Evolutionary conservation across 1,140 invertebrate genomes (phyloP), one percentile per base, ranked within the genome.

Genomic region (Scaptomyza montana): DNA sequence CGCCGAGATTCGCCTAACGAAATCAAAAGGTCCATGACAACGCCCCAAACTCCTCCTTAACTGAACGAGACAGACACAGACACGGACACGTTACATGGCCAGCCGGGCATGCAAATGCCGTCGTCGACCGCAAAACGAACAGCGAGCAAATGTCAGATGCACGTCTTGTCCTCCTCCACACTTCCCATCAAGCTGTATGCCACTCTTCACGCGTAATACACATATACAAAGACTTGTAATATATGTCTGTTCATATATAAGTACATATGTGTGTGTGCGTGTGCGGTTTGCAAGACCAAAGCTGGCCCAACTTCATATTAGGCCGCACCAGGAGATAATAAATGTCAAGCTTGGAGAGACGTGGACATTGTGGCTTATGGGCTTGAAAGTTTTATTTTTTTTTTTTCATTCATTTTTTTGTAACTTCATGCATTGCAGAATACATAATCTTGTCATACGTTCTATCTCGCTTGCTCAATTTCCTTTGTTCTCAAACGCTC

Each of bases 311-410:
- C 73, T 72, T 75, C 68, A 75, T 75, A 71, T 75, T 61, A 56
- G 61, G 60, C 68, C 65, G 70, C 67, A 69, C 60, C 55, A 62
- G 66, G 76, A 79, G 79, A 84, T 87, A 89, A 89, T 89, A 87
- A 87, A 87, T 84, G 84, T 87, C 84, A 89, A 74, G 69, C 76
- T 61, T 75, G 76, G 55, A 74, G 80, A 87, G 79, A 87, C 80
- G 84, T 89, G 84, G 79, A 55, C 84, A 89, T 77, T 87, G 82
- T 77, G 78, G 82, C 84, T 87, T 79, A 87, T 81, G 84, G 66
- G 82, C 84, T 77, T 87, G 69, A 61, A 79, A 89, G 68, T 89
- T 84, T 16, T 16, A 16, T 16, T 16, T 16, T 16, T 16, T 16
- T 16, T 16, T 16, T 16, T 16, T 16, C 16, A 16, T 16, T 16